These are phyloP conservation scores for Agrochola circellaris DNA, from an alignment of 2,888 invertebrate species.

Conservation along the genomic window DNA sequence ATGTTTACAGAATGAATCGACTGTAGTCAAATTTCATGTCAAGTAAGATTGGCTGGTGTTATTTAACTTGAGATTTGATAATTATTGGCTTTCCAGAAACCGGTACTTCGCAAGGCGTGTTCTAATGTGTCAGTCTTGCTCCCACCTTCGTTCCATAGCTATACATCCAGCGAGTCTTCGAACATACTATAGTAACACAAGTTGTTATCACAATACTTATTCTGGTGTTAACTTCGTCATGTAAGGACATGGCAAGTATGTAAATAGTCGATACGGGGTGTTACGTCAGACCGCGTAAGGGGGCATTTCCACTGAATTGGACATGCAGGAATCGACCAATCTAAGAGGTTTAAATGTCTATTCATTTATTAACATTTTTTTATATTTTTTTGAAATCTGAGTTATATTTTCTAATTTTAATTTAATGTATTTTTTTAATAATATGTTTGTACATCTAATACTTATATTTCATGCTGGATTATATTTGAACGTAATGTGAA, in stretches of 20 bases:
- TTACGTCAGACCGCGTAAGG: neutral
- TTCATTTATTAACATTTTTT: neutral
- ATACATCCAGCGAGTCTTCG: neutral
- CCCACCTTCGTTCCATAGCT: neutral
- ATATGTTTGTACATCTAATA: neutral
- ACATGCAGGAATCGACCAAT: neutral
- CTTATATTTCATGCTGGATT: neutral
- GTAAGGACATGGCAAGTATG: neutral
- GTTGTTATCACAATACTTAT: slow-evolving; percentile 21
- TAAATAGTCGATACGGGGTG: neutral
- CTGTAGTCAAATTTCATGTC: slow-evolving; percentile 9
- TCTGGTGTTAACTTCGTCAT: slow-evolving; percentile 22
- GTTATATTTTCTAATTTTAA: neutral
- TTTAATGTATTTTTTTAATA: no score
- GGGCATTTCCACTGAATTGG: neutral
- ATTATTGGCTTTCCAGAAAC: neutral
- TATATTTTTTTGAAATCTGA: neutral
- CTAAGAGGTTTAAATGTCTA: neutral
- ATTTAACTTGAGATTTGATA: slow-evolving; percentile 22
- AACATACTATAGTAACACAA: slow-evolving; percentile 17
- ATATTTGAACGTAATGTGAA: neutral
- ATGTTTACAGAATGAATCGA: no score
- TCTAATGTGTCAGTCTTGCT: neutral
- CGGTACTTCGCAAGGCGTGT: neutral
- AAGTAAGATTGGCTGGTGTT: slow-evolving; percentile 39